A percentile compares a stretch with the other conserved stretches of the same genome.
phyloP scores from a whole-genome alignment of 2,113 vertebrate genomes.

The Erpornis zantholeuca region DNA sequence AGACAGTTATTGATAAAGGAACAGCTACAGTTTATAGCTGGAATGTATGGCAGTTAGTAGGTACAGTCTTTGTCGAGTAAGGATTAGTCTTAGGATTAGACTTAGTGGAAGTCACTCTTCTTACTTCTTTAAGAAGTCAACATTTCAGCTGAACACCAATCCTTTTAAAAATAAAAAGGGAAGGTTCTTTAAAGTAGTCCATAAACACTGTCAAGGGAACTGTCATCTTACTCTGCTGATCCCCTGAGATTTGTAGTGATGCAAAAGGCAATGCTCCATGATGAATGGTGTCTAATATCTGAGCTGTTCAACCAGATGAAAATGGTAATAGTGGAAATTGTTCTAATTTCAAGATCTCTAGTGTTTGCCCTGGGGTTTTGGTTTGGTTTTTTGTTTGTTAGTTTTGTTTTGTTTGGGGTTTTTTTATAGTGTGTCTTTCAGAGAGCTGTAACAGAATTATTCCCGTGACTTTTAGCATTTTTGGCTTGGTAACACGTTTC shows the following conservation, averaged over 20 bases:
- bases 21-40: neutral
- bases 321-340: neutral
- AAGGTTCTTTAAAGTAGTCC: neutral
- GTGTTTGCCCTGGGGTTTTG: neutral
- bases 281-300: neutral
- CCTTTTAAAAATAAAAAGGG: neutral
- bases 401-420: neutral
- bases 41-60: neutral
- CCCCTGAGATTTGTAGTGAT: neutral
- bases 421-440: neutral
- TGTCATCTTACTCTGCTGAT: neutral
- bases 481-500: neutral
- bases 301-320: neutral
- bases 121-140: neutral
- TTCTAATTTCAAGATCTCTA: neutral
- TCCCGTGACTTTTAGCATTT: neutral
- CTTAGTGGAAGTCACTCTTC: neutral
- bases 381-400: neutral
- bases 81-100: neutral
- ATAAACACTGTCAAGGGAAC: neutral
- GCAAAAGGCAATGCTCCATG: neutral
- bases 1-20: neutral
- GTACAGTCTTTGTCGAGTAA: neutral
- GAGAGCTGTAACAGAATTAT: neutral
- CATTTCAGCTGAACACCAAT: neutral